These are phyloP conservation scores for Papilio demoleus DNA, from an alignment of 2,888 invertebrate species.

Conservation along the genomic window DNA sequence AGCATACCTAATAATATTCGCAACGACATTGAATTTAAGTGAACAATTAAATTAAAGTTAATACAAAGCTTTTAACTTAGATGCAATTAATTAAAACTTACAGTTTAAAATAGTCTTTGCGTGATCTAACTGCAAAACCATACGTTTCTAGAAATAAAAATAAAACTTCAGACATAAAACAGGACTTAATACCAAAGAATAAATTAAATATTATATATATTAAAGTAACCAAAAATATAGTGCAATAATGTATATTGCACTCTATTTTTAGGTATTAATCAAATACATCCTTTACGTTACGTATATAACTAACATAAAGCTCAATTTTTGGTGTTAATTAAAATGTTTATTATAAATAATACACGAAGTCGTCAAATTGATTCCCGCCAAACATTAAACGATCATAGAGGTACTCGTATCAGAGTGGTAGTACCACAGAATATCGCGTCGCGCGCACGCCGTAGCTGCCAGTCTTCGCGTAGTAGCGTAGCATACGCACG, in stretches of 20 bases:
- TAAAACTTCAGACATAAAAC: neutral
- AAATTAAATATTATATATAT: no score
- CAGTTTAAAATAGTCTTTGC: neutral
- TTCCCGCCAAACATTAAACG: constrained; percentile 19
- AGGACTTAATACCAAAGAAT: no score
- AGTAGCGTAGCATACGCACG: constrained; percentile 40
- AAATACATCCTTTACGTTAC: no score
- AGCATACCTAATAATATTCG: no score
- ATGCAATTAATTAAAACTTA: neutral
- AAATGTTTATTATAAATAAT: neutral
- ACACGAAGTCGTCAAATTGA: neutral
- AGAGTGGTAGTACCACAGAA: constrained; percentile 1
- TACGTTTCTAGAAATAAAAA: no score
- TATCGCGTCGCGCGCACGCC: constrained; percentile 40
- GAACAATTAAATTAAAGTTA: neutral
- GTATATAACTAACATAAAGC: no score
- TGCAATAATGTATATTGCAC: no score
- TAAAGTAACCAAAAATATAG: no score
- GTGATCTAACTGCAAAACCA: no score
- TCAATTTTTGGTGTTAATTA: no score
- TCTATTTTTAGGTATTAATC: no score
- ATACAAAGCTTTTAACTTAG: constrained; percentile 2
- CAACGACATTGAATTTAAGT: neutral
- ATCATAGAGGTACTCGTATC: neutral
- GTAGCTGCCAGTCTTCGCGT: constrained; percentile 43